These are phyloP conservation scores for Lasioglossum vierecki DNA, from an alignment of 2,888 invertebrate genomes.

Conservation along the genomic window DNA sequence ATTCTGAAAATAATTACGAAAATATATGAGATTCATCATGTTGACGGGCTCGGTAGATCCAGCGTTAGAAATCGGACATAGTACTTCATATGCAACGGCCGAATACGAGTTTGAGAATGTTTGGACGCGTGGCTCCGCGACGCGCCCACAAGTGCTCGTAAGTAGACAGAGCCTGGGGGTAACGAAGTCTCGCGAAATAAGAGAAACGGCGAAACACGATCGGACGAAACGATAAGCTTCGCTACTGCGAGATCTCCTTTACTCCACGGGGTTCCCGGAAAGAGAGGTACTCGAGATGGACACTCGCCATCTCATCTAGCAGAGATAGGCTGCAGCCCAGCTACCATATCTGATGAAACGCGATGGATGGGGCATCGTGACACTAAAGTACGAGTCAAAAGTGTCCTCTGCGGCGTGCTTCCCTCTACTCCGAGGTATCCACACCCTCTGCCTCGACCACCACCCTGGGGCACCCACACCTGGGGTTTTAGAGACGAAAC, in stretches of 20 bases:
- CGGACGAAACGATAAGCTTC: conserved; percentile 74
- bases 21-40: no score
- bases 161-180: conserved; percentile 64
- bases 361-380: conserved; percentile 74
- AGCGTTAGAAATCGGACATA: background rate
- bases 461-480: conserved; percentile 49
- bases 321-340: conserved; percentile 75
- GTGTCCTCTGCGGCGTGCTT: conserved; percentile 66
- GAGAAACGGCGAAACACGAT: conserved; percentile 76
- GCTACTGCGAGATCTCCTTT: conserved; percentile 76
- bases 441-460: conserved; percentile 39
- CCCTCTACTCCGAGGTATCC: conserved; percentile 35
- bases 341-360: conserved; percentile 76
- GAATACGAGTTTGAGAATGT: background rate
- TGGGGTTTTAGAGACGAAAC: conserved; percentile 16
- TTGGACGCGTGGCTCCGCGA: conserved; percentile 6
- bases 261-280: conserved; percentile 78
- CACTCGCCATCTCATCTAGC: conserved; percentile 77
- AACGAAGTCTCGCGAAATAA: conserved; percentile 75
- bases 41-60: no score
- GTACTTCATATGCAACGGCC: background rate
- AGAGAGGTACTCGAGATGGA: conserved; percentile 72
- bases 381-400: conserved; percentile 76
- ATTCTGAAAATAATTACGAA: no score
- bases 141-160: conserved; percentile 54